Base-by-base conservation (phyloP, 2,888 invertebrate species). In the Anthophora plumipes region DNA sequence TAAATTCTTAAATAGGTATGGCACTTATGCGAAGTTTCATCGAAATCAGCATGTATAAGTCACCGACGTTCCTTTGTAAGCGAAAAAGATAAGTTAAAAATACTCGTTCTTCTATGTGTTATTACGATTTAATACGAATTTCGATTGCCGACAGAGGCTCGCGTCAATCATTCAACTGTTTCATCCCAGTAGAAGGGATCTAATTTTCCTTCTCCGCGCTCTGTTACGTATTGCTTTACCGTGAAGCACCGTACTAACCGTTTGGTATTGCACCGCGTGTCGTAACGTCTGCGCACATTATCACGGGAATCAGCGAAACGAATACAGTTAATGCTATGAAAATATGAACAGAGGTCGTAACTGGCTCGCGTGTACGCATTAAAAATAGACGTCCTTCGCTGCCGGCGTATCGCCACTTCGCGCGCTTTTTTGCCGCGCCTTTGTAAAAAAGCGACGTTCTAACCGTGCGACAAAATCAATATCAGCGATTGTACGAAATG, bases 351-450 rank as follows among this genome's bases (percentile, higher is more conserved):
- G 71, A 77, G 76, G 55, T 73, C 81, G 75, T 43, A 67, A 59
- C 31, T 55, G 60, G 60, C 61, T 70, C 52, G 57, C 61, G 59
- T 52, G 69, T 17, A 50, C 20, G 72, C 48, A 66, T 59, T 63
- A 76, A 86, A 81, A 86, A 85, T 83, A 86, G 64, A 74, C 68
- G 76, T 25, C 80, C 81, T 82, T 83, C 77, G 67, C 7, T 37
- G 39, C 22, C 31, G 60, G 31, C 59, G 57, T 72, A 64, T 59
- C 70, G n/a, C n/a, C n/a, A 50, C 60, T 60, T 69, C 63, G 76
- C 39, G 52, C 69, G 50, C 52, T 76, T 76, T 77, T 72, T 68
- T 69, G 17, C 37, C 20, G 43, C 55, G 39, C 25, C 6, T 48
- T 64, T 41, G 4, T 39, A 25, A 61, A 66, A 43, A 66, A 63